phyloP scores from a whole-genome alignment of 1,140 invertebrate species.

The Zophobas morio region DNA sequence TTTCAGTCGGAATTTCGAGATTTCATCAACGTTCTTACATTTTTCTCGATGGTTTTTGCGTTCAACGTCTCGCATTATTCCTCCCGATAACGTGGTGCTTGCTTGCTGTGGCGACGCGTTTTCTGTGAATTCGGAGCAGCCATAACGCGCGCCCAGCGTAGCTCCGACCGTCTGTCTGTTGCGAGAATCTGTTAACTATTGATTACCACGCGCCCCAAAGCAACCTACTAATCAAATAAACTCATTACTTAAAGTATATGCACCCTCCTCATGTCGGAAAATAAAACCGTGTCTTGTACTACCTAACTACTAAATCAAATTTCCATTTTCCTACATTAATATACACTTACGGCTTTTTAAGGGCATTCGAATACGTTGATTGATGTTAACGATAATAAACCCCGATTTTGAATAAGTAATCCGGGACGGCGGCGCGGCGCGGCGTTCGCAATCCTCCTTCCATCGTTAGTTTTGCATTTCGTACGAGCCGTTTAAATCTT shows the following conservation, averaged over 20 bases:
- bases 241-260: constrained; percentile 33
- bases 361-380: constrained; percentile 13
- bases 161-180: not conserved
- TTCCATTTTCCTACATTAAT: constrained; percentile 6
- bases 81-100: too few species aligned
- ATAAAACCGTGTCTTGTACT: constrained; percentile 8
- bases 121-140: too few species aligned
- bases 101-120: too few species aligned
- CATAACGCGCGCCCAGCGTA: not conserved
- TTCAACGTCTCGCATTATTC: too few species aligned
- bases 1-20: too few species aligned
- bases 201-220: constrained; percentile 18
- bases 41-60: not conserved
- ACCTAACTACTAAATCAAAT: constrained; percentile 14
- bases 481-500: not conserved
- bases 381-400: constrained; percentile 32
- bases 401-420: constrained; percentile 10
- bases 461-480: not conserved
- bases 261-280: constrained; percentile 33
- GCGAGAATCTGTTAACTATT: constrained; percentile 18
- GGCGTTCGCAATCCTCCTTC: constrained; percentile 1
- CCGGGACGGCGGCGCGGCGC: not conserved
- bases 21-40: not conserved
- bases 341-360: constrained; percentile 10
- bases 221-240: constrained; percentile 38